These are phyloP conservation scores for Pomacea canaliculata DNA, from an alignment of 2,888 invertebrate species.

Conservation along the genomic window DNA sequence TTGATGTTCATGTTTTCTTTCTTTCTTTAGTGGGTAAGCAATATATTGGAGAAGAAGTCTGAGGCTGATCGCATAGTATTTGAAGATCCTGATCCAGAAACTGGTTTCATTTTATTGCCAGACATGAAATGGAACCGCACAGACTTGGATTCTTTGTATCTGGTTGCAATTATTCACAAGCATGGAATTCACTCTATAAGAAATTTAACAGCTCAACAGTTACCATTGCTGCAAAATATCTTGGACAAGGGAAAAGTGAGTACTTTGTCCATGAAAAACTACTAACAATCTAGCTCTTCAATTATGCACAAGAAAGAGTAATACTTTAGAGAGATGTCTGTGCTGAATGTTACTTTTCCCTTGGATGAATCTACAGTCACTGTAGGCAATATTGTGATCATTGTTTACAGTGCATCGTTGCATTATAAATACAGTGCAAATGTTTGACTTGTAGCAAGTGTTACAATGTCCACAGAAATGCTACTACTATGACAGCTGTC, in stretches of 20 bases:
- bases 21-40: conserved; percentile 90
- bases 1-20: too few species aligned
- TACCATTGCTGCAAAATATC: conserved; percentile 87
- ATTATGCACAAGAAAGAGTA: too few species aligned
- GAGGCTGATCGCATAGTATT: conserved; percentile 90
- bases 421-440: too few species aligned
- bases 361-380: too few species aligned
- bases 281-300: too few species aligned
- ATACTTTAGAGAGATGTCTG: too few species aligned
- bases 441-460: too few species aligned
- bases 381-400: too few species aligned
- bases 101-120: conserved; percentile 82
- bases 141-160: conserved; percentile 82
- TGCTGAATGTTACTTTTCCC: too few species aligned
- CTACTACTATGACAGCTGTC: too few species aligned
- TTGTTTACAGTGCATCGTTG: too few species aligned
- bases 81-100: conserved; percentile 82
- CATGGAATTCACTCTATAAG: conserved; percentile 85
- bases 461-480: too few species aligned
- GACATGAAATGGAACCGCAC: conserved; percentile 97
- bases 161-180: conserved; percentile 83
- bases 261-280: neutral
- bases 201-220: conserved; percentile 82
- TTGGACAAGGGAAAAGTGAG: conserved; percentile 80
- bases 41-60: conserved; percentile 91